A percentile compares a stretch with the other conserved stretches of the same genome.
These are phyloP conservation scores for Pandemis cinnamomeana DNA, from an alignment of 2,888 invertebrate genomes.

Conservation along the genomic window DNA sequence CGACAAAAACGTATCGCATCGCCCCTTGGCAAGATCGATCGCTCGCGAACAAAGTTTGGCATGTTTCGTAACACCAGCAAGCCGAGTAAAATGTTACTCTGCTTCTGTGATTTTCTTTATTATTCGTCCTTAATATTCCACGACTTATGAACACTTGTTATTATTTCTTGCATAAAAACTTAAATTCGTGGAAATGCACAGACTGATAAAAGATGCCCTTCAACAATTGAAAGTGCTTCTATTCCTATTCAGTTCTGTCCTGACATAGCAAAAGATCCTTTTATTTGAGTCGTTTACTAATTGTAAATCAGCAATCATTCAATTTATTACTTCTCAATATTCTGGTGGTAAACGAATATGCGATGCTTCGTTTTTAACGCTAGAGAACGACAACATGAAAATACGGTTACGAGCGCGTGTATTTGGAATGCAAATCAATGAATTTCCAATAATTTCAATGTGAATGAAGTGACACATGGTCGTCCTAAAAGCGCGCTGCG, in stretches of 20 bases:
- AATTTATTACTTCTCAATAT: neutral
- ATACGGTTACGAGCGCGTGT: constrained; percentile 6
- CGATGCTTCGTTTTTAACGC: neutral
- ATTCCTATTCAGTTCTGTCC: too few relatives aligned
- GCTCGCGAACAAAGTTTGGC: constrained; percentile 14
- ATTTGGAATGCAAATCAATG: constrained; percentile 12
- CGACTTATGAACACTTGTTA: too few relatives aligned
- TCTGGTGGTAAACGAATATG: neutral
- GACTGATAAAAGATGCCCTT: too few relatives aligned
- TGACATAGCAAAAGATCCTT: too few relatives aligned
- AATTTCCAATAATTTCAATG: constrained; percentile 10
- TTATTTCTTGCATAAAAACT: too few relatives aligned
- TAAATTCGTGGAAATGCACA: too few relatives aligned
- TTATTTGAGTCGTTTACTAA: too few relatives aligned
- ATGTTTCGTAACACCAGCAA: constrained; percentile 12
- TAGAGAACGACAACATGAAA: neutral
- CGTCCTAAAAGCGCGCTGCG: neutral
- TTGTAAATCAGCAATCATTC: neutral
- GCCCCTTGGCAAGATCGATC: constrained; percentile 29
- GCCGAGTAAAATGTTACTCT: constrained; percentile 21
- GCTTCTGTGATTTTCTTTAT: constrained; percentile 1
- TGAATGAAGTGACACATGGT: neutral
- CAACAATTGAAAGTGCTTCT: too few relatives aligned
- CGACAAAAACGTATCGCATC: constrained; percentile 24
- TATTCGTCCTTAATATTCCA: neutral